Conservation (phyloP, 1,140 invertebrate genomes). For the Akabosia matsudoensis region DNA sequence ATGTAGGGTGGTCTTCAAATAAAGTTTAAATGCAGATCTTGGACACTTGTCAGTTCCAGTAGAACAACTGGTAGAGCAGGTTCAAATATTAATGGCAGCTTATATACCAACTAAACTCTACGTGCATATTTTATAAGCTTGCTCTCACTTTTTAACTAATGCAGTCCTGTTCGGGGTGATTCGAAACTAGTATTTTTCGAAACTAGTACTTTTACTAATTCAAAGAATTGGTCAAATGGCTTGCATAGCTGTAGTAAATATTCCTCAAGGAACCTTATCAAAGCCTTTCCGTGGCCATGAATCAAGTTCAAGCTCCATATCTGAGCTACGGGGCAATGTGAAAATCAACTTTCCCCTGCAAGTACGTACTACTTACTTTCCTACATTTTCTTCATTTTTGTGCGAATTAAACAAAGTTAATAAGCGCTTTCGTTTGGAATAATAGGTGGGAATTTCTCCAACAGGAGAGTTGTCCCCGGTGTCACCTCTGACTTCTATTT, state of each 20-base stretch:
- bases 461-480: conserved; percentile 37
- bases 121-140: too few species aligned
- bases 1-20: background rate
- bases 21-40: background rate
- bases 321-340: conserved; percentile 2
- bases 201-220: too few species aligned
- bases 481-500: conserved; percentile 34
- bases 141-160: too few species aligned
- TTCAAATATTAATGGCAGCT: background rate
- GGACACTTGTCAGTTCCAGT: conserved; percentile 3
- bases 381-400: background rate
- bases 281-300: background rate
- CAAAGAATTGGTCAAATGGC: background rate
- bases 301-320: background rate
- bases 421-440: background rate
- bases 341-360: conserved; percentile 17
- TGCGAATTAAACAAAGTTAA: too few species aligned
- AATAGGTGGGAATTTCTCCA: conserved; percentile 27
- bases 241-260: background rate
- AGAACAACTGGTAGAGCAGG: background rate
- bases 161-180: too few species aligned
- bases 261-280: conserved; percentile 6
- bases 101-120: too few species aligned
- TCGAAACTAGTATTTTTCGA: too few species aligned
- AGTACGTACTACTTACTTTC: background rate